Evolutionary conservation across 2,797 vertebrate species (phyloP).

Genomic region (Melanotaenia nigrans): DNA sequence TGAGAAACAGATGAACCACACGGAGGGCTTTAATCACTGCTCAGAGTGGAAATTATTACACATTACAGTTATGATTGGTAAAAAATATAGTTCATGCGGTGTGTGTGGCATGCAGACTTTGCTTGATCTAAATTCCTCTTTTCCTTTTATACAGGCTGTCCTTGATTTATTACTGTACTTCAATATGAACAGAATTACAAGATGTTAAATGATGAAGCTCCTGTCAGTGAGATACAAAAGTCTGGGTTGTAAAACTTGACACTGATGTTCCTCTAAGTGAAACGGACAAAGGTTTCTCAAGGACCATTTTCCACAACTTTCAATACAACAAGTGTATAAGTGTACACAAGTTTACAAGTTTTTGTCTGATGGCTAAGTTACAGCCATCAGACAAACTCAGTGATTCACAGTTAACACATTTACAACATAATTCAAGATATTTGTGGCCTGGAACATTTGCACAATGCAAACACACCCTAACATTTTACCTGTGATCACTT

Average conservation of each 20-base stretch:
- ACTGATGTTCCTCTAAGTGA: neutral
- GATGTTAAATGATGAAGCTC: neutral
- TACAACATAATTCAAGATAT: neutral
- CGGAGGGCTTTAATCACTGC: constrained; percentile 13
- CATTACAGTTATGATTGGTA: constrained; percentile 10
- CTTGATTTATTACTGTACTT: neutral
- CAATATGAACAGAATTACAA: constrained; percentile 3
- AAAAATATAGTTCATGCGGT: neutral
- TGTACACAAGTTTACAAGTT: no score
- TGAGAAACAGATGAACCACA: constrained; percentile 2
- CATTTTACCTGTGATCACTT: constrained; percentile 1
- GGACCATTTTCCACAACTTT: neutral
- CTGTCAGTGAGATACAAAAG: constrained; percentile 6
- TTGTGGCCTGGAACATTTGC: constrained; percentile 6
- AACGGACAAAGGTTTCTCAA: neutral
- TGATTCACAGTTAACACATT: neutral
- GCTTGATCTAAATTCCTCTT: neutral
- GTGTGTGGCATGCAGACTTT: constrained; percentile 3
- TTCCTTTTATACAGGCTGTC: neutral
- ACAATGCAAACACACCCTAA: neutral
- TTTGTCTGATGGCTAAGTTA: neutral
- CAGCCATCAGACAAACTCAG: neutral
- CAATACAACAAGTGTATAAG: neutral
- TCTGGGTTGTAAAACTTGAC: neutral
- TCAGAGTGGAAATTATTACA: constrained; percentile 2